A percentile compares a stretch with the other conserved stretches of the same genome.
Evolutionary conservation across 2,113 vertebrate genomes (phyloP).

Genomic region (Nerophis lumbriciformis): DNA sequence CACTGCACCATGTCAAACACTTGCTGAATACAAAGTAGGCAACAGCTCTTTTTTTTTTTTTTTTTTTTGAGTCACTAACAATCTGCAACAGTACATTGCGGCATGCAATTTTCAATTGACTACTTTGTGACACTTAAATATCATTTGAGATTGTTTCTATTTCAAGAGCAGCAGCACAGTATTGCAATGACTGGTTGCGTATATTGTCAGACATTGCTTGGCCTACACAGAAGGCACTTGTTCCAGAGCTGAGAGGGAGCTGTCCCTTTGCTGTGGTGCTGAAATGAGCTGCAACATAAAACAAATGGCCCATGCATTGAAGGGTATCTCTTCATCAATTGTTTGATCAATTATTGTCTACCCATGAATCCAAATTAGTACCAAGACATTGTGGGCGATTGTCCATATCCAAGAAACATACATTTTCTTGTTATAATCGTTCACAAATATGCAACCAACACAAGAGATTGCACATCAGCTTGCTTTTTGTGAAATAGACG

Average conservation of each 20-base stretch:
- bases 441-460: conserved; percentile 7
- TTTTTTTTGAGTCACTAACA: background rate
- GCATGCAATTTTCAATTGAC: too few relatives aligned
- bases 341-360: too few relatives aligned
- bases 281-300: conserved; percentile 44
- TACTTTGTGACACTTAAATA: background rate
- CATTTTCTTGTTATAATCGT: conserved; percentile 4
- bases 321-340: background rate
- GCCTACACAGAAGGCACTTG: conserved; percentile 40
- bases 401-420: background rate
- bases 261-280: conserved; percentile 61
- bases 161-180: conserved; percentile 1
- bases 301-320: conserved; percentile 7
- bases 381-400: too few relatives aligned
- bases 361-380: too few relatives aligned
- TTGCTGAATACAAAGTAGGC: background rate
- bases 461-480: conserved; percentile 30
- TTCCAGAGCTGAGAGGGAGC: conserved; percentile 51
- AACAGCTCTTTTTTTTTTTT: conserved; percentile 3
- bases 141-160: background rate
- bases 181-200: background rate
- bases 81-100: background rate
- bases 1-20: background rate
- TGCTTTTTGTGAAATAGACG: background rate
- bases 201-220: background rate